Conservation (phyloP, 2,113 vertebrate species). For the Eubucco bourcierii region DNA sequence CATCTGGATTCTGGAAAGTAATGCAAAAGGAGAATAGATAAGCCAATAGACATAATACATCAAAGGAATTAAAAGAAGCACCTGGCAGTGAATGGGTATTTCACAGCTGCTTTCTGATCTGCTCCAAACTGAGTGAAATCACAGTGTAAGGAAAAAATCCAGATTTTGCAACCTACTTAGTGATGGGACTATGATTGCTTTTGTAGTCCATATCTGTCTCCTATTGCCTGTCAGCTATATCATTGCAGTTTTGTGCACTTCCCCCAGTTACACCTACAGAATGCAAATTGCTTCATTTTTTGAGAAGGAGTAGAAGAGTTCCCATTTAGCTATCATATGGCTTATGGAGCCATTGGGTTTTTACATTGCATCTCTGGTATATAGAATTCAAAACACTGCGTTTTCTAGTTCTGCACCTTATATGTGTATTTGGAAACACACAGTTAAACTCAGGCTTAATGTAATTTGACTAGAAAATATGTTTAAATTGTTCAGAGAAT, state of each 20-base stretch:
- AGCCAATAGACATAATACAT: neutral
- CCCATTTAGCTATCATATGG: neutral
- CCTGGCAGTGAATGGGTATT: neutral
- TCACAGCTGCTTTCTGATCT: neutral
- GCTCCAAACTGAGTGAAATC: neutral
- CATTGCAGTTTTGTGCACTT: neutral
- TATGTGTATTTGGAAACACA: neutral
- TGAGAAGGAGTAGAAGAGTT: neutral
- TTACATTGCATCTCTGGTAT: neutral
- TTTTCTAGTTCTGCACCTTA: neutral
- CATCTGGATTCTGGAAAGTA: neutral
- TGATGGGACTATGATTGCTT: neutral
- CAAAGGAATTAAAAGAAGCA: neutral
- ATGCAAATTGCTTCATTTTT: neutral
- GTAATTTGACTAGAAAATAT: slow-evolving; percentile 21
- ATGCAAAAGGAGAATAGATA: neutral
- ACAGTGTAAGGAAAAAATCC: neutral
- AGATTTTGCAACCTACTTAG: neutral
- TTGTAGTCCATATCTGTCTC: neutral
- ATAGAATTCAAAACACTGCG: neutral
- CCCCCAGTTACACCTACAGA: neutral
- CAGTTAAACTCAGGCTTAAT: neutral
- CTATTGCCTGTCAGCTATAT: neutral
- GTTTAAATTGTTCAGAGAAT: neutral
- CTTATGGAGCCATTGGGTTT: neutral